Conservation (phyloP, 2,113 vertebrate species). For the Nothobranchius furzeri region DNA sequence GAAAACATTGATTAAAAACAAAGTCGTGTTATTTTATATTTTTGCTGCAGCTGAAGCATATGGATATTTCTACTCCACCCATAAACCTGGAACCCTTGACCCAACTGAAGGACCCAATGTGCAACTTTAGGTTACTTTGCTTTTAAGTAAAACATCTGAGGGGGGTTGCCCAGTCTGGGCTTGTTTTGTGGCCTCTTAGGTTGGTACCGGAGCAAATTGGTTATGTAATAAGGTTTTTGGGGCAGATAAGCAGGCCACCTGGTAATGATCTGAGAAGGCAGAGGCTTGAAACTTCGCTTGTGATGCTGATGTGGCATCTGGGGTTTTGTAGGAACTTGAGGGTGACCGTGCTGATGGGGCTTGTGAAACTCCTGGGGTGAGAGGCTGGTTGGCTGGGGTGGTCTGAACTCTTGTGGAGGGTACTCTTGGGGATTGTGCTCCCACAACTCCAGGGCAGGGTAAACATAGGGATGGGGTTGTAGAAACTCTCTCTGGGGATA, state of each 20-base stretch:
- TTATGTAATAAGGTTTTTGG: not conserved
- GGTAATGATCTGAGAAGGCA: not conserved
- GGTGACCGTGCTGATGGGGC: not conserved
- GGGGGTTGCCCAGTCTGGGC: not conserved
- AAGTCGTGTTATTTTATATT: not conserved
- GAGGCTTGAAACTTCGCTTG: not conserved
- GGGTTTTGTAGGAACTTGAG: rapidly evolving
- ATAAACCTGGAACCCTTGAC: not conserved
- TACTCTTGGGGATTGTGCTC: not conserved
- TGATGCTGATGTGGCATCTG: not conserved
- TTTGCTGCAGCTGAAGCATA: not conserved
- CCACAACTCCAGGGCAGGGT: not conserved
- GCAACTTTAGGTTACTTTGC: not conserved
- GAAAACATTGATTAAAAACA: not conserved
- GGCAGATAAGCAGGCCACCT: not conserved
- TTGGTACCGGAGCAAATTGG: too few species aligned
- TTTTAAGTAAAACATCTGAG: not conserved
- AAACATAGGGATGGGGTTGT: not conserved
- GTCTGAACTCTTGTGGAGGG: not conserved
- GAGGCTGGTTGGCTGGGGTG: not conserved
- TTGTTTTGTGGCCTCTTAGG: not conserved
- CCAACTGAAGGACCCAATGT: not conserved
- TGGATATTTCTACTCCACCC: not conserved
- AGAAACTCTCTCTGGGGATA: not conserved
- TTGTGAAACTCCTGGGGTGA: not conserved